phyloP scores from a whole-genome alignment of 2,797 vertebrate genomes.

The Cichlasoma orientale region DNA sequence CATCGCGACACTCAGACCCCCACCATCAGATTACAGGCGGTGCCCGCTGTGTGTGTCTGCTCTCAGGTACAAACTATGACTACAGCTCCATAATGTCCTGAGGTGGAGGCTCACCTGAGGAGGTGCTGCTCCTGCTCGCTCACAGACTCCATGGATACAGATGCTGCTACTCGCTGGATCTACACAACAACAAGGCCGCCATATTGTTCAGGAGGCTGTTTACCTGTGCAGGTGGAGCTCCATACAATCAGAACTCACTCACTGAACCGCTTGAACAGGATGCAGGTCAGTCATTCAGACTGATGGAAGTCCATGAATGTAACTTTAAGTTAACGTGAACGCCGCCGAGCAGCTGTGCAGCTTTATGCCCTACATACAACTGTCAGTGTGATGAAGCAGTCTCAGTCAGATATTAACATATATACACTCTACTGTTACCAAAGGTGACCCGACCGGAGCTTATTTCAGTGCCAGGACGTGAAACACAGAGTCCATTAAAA shows the following conservation, averaged over 20 bases:
- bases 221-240: neutral
- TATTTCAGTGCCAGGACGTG: neutral
- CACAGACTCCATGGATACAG: neutral
- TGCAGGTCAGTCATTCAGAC: too few relatives aligned
- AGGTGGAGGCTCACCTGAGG: neutral
- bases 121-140: neutral
- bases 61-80: neutral
- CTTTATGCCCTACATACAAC: fast-evolving
- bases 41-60: neutral
- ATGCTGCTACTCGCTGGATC: neutral
- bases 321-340: neutral
- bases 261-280: too few relatives aligned
- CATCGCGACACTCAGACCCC: too few relatives aligned
- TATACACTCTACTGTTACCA: too few relatives aligned
- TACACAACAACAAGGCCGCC: neutral
- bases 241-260: fast-evolving
- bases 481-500: neutral
- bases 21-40: neutral
- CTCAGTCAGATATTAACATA: too few relatives aligned
- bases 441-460: neutral
- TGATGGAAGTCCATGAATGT: neutral
- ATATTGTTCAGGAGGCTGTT: neutral
- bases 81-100: neutral
- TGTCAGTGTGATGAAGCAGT: too few relatives aligned
- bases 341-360: neutral